phyloP scores from a whole-genome alignment of 2,888 invertebrate genomes.

The Philonicus albiceps region DNA sequence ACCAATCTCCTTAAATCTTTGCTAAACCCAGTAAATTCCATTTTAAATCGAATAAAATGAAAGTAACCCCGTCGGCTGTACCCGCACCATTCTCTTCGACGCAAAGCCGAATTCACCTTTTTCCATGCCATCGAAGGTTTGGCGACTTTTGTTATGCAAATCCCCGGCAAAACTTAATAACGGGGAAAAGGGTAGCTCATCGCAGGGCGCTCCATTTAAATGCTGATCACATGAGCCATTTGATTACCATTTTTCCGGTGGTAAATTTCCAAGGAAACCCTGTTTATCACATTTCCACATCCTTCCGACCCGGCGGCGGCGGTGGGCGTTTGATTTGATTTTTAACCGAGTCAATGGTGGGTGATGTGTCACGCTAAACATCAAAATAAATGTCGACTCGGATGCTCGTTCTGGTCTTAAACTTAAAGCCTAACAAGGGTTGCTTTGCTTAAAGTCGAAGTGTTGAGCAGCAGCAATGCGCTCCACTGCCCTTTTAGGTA shows the following conservation, averaged over 20 bases:
- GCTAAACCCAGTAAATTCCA: slow-evolving; percentile 44
- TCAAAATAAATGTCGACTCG: background rate
- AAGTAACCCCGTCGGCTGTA: background rate
- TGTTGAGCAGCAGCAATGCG: background rate
- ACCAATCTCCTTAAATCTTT: slow-evolving; percentile 13
- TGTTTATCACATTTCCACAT: background rate
- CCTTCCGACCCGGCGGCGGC: background rate
- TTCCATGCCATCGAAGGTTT: slow-evolving; percentile 8
- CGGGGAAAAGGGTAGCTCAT: slow-evolving; percentile 42
- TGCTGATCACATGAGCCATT: slow-evolving; percentile 46
- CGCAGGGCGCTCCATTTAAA: slow-evolving; percentile 44
- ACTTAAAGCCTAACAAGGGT: background rate
- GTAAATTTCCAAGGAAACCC: background rate
- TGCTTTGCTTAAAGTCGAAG: background rate
- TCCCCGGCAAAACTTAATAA: slow-evolving; percentile 45
- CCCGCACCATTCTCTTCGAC: background rate
- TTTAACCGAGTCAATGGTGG: slow-evolving; percentile 4
- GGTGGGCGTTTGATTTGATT: background rate
- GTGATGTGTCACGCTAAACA: background rate
- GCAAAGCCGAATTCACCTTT: background rate
- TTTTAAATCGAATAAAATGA: slow-evolving; percentile 44
- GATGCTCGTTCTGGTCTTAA: background rate
- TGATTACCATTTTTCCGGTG: slow-evolving; percentile 47
- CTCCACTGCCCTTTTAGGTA: background rate
- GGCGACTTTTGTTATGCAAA: slow-evolving; percentile 45